Evolutionary conservation across 1,140 invertebrate genomes (phyloP).

Genomic region (Tachypleus tridentatus): DNA sequence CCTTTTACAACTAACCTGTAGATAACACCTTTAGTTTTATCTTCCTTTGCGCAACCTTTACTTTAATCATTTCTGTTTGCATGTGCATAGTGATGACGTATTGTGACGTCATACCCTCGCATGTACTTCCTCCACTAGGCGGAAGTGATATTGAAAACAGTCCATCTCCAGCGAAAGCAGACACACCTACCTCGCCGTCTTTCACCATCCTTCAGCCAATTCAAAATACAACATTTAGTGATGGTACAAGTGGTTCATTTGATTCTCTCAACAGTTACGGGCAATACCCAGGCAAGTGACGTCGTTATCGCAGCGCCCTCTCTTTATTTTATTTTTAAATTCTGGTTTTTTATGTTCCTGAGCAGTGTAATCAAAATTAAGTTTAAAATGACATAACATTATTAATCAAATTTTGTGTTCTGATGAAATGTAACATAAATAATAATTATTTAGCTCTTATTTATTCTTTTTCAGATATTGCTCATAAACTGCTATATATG

Average conservation of each 20-base stretch:
- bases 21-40: too few species aligned
- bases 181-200: slow-evolving; percentile 26
- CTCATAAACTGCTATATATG: too few species aligned
- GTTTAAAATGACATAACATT: too few species aligned
- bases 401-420: too few species aligned
- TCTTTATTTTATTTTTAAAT: slow-evolving; percentile 8
- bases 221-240: slow-evolving; percentile 21
- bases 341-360: too few species aligned
- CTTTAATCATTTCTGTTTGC: too few species aligned
- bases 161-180: slow-evolving; percentile 28
- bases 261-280: slow-evolving; percentile 16
- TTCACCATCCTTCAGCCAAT: slow-evolving; percentile 42
- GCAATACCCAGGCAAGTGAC: slow-evolving; percentile 23
- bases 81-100: too few species aligned
- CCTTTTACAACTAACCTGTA: too few species aligned
- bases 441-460: too few species aligned
- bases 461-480: too few species aligned
- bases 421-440: too few species aligned
- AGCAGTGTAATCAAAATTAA: slow-evolving; percentile 32
- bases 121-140: slow-evolving; percentile 30
- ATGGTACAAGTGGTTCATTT: neutral
- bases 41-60: too few species aligned
- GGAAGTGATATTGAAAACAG: slow-evolving; percentile 41
- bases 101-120: neutral
- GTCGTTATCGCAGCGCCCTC: slow-evolving; percentile 7